A percentile compares a stretch with the other conserved stretches of the same genome.
Conservation (phyloP, 2,888 invertebrate genomes). For the Epinotia bilunana region DNA sequence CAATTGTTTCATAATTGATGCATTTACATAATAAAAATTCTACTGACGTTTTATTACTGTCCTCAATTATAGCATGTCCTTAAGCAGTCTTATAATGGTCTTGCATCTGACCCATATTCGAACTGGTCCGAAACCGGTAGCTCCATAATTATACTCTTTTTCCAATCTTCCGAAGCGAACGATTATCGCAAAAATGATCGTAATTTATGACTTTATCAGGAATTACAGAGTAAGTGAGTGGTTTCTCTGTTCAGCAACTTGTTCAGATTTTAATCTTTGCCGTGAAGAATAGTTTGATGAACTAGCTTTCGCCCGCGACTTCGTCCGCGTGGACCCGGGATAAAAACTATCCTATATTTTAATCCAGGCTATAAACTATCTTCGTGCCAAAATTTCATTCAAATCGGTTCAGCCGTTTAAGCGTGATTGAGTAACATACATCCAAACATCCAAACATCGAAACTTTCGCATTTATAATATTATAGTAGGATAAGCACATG, state of each 20-base stretch:
- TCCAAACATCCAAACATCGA: too few relatives aligned
- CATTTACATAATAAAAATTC: neutral
- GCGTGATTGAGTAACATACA: too few relatives aligned
- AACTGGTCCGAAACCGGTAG: constrained; percentile 29
- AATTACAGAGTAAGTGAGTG: constrained; percentile 21
- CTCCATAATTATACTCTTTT: constrained; percentile 36
- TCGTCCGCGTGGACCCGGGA: too few relatives aligned
- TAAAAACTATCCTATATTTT: too few relatives aligned
- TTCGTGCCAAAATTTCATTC: too few relatives aligned
- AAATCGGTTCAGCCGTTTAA: too few relatives aligned
- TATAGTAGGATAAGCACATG: neutral
- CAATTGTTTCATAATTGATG: neutral
- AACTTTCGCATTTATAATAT: too few relatives aligned
- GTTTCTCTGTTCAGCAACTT: constrained; percentile 24
- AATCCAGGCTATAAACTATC: too few relatives aligned
- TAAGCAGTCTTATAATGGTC: constrained; percentile 1
- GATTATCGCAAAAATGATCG: constrained; percentile 33
- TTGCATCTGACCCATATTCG: constrained; percentile 9
- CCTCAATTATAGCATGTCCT: neutral
- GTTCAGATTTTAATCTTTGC: constrained; percentile 26
- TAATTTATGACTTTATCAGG: constrained; percentile 40
- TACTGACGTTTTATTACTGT: neutral
- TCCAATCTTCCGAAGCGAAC: constrained; percentile 17
- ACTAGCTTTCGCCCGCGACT: too few relatives aligned
- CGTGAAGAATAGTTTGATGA: neutral